Conservation (phyloP, 2,113 vertebrate genomes). For the Hylia prasina region DNA sequence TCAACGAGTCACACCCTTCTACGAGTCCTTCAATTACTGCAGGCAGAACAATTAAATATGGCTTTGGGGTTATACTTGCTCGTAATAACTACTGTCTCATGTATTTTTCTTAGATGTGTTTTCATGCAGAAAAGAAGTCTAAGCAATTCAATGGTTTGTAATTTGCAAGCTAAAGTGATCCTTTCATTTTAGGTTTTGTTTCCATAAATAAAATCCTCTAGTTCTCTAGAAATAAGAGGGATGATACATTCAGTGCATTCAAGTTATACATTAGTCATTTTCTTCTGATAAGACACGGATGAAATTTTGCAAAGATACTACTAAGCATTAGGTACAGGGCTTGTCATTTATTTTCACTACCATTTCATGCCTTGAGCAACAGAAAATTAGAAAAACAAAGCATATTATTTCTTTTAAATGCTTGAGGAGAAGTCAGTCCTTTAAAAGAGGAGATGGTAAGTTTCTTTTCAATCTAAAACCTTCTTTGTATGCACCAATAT, state of each 20-base stretch:
- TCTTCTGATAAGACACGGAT: not conserved
- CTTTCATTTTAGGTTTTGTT: constrained; percentile 1
- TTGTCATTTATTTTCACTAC: not conserved
- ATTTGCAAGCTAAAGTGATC: not conserved
- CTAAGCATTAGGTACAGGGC: not conserved
- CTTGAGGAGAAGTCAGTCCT: not conserved
- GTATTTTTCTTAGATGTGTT: not conserved
- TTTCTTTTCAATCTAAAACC: not conserved
- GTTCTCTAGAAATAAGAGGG: not conserved
- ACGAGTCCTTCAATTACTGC: not conserved
- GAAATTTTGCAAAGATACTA: not conserved
- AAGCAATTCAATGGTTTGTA: not conserved
- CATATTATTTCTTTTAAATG: not conserved
- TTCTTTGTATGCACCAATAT: not conserved
- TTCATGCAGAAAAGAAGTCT: not conserved
- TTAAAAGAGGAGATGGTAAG: not conserved
- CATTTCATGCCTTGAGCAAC: not conserved
- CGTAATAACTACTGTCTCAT: not conserved
- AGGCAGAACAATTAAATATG: not conserved
- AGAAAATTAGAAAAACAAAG: not conserved
- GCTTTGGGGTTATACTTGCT: not conserved
- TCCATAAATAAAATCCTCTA: not conserved
- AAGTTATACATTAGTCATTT: not conserved
- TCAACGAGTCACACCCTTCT: not conserved
- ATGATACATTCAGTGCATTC: not conserved